Evolutionary conservation across 1,140 invertebrate genomes (phyloP), one percentile per base, ranked within the genome.

Genomic region (Helicoverpa zea): DNA sequence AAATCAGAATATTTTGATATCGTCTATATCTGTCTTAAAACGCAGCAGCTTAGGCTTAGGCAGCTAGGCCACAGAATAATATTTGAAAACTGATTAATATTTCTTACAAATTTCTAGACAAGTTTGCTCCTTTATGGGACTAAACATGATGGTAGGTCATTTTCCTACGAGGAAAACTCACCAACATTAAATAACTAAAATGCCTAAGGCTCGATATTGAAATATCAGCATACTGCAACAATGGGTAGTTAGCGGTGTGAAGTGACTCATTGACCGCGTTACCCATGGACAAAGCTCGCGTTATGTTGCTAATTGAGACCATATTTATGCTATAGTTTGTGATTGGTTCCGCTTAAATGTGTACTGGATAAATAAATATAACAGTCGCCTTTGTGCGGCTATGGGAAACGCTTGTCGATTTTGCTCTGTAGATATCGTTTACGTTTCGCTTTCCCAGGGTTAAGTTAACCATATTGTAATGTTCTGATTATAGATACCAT

Each of bases 311-410:
- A 77, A 77, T 77, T 77, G 75, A 77, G 54, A 66, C 75, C 75
- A 64, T 63, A 47, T 61, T 77, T 77, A 77, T 59, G 61, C 47
- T 43, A 66, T 66, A 77, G 14, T 77, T 77, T 77, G 75, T 77
- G 75, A 77, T 77, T 77, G 75, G 75, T 77, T 77, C 75, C 75
- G 66, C 49, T 77, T 77, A 77, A 49, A 77, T 77, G 30, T 77
- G 43, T 49, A 61, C 47, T 35, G 75, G 29, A 66, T 77, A 77
- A 77, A 77, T 77, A 77, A 77, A 77, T 23, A 77, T 77, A 77
- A 77, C 66, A 35, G 23, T 14, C 16, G 56, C 47, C 75, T 64
- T 77, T 77, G 75, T 77, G 23, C 5, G 43, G 2, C 18, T 16
- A 4, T 47, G 43, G 18, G 73, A 75, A 75, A n/a, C 58, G 13